These are phyloP conservation scores for Rhynchophorus ferrugineus DNA, from an alignment of 1,140 invertebrate species.

Conservation along the genomic window DNA sequence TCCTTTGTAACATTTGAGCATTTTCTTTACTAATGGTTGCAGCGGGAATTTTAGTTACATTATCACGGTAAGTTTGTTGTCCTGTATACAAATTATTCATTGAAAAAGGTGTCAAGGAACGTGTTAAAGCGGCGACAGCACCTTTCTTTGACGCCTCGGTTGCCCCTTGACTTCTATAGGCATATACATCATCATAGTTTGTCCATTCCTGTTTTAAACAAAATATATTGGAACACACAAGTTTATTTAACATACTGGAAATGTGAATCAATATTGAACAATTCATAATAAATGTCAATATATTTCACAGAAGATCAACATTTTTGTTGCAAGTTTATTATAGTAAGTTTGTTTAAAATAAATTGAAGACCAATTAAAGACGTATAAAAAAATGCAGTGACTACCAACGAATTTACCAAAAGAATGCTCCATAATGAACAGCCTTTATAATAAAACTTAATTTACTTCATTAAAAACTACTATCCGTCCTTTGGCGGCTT, in stretches of 20 bases:
- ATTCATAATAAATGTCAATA: too few species aligned
- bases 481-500: conserved; percentile 49
- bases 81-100: conserved; percentile 64
- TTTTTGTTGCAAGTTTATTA: too few species aligned
- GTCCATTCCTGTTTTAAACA: conserved; percentile 26
- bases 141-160: conserved; percentile 58
- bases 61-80: conserved; percentile 52
- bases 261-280: too few species aligned
- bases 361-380: too few species aligned
- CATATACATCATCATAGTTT: conserved; percentile 4
- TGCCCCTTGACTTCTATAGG: conserved; percentile 53
- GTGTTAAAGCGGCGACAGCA: conserved; percentile 65
- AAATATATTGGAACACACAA: too few species aligned
- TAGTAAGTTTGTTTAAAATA: too few species aligned
- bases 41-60: conserved; percentile 62
- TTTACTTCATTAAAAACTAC: conserved; percentile 56
- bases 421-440: too few species aligned
- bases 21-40: conserved; percentile 75
- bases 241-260: too few species aligned
- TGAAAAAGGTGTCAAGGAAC: conserved; percentile 68
- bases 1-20: conserved; percentile 62
- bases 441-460: background rate
- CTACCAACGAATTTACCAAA: too few species aligned
- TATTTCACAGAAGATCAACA: too few species aligned
- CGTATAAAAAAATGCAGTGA: too few species aligned